A percentile compares a stretch with the other conserved stretches of the same genome.
These are phyloP conservation scores for Butorides virescens DNA, from an alignment of 2,113 vertebrate species.

Conservation along the genomic window DNA sequence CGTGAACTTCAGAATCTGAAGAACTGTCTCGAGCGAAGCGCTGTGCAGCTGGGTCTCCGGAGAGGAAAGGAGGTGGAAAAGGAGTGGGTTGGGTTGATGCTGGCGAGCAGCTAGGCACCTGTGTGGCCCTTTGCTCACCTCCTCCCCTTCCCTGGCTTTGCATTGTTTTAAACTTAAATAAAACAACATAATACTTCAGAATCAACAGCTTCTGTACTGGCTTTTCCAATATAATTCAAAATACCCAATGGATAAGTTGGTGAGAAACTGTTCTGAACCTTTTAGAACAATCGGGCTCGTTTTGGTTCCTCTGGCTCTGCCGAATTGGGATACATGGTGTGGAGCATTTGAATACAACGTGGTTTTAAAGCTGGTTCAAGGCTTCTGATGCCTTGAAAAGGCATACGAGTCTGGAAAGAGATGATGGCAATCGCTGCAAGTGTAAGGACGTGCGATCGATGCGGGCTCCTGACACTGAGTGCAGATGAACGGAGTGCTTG, in stretches of 20 bases:
- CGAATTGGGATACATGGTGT: not conserved
- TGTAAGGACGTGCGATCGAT: not conserved
- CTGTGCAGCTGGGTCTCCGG: not conserved
- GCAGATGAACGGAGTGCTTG: fast-evolving
- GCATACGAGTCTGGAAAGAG: not conserved
- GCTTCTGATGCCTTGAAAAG: not conserved
- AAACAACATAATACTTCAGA: not conserved
- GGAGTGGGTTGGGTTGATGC: not conserved
- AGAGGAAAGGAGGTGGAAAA: not conserved
- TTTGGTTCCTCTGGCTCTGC: not conserved
- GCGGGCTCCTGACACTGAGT: fast-evolving
- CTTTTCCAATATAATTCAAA: not conserved
- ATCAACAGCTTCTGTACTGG: not conserved
- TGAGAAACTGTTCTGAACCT: not conserved
- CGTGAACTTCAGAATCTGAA: not conserved
- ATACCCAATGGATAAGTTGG: not conserved
- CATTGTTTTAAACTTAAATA: not conserved
- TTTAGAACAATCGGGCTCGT: not conserved
- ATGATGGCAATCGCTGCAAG: not conserved
- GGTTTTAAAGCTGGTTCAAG: not conserved
- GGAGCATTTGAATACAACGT: not conserved
- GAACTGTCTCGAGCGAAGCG: not conserved
- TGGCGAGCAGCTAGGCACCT: not conserved
- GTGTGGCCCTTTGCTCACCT: not conserved
- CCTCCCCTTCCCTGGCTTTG: not conserved